Conservation (phyloP, 2,113 vertebrate species). For the Eclectus roratus region DNA sequence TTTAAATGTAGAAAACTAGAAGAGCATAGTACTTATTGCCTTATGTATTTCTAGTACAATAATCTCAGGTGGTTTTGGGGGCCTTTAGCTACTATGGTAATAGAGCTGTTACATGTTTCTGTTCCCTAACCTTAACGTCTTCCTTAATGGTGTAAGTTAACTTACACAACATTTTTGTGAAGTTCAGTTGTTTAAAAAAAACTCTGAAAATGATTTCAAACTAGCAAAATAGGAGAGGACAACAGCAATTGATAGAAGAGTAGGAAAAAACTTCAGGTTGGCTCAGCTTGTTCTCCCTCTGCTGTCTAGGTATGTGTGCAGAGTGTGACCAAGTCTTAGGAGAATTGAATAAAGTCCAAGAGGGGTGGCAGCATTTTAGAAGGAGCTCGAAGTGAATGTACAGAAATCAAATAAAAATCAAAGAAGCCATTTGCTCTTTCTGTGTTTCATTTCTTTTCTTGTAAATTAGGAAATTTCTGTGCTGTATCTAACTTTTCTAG, state of each 20-base stretch:
- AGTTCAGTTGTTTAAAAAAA: background rate
- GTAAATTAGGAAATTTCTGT: background rate
- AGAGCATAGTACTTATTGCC: background rate
- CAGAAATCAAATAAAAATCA: background rate
- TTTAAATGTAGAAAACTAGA: background rate
- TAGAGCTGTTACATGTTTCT: background rate
- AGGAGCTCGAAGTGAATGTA: background rate
- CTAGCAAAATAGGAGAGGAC: background rate
- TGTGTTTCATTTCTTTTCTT: background rate
- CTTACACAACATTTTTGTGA: background rate
- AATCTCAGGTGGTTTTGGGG: background rate
- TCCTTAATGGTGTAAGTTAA: background rate
- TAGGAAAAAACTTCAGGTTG: background rate
- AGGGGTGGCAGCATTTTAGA: background rate
- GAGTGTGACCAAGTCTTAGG: background rate
- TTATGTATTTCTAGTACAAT: background rate
- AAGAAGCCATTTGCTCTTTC: background rate
- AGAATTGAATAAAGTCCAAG: background rate
- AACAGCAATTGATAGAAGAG: background rate
- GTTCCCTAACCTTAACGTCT: background rate
- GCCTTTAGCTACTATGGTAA: background rate
- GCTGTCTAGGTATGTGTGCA: accelerated
- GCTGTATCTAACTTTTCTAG: background rate
- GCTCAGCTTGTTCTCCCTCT: background rate
- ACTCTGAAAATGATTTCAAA: background rate